Evolutionary conservation across 2,888 invertebrate genomes (phyloP).

Genomic region (Clunio marinus): DNA sequence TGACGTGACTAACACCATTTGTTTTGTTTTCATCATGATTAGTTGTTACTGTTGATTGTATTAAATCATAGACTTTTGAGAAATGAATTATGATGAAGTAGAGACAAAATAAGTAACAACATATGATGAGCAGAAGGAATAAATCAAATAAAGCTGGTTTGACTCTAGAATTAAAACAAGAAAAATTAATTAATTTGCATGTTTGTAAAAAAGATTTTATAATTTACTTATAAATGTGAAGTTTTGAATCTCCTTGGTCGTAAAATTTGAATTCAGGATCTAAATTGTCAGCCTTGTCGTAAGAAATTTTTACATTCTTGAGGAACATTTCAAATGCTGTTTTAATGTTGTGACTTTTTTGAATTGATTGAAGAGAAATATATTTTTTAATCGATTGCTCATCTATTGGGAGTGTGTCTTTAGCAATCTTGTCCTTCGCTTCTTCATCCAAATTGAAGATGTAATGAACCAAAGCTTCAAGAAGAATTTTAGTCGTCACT

Average conservation of each 20-base stretch:
- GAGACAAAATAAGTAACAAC: slow-evolving; percentile 76
- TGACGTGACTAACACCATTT: background rate
- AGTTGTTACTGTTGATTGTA: slow-evolving; percentile 43
- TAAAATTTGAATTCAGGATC: slow-evolving; percentile 94
- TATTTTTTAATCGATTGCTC: slow-evolving; percentile 68
- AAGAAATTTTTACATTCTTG: slow-evolving; percentile 67
- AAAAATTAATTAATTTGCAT: slow-evolving; percentile 29
- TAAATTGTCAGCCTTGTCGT: slow-evolving; percentile 71
- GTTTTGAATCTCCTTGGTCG: slow-evolving; percentile 69
- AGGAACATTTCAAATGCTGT: slow-evolving; percentile 71
- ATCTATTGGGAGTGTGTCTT: slow-evolving; percentile 74
- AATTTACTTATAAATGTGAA: slow-evolving; percentile 82
- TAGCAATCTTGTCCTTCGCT: slow-evolving; percentile 59
- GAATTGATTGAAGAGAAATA: slow-evolving; percentile 66
- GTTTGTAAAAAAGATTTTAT: background rate
- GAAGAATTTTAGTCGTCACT: slow-evolving; percentile 67
- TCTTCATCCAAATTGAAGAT: slow-evolving; percentile 66
- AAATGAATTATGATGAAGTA: slow-evolving; percentile 75
- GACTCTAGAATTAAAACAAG: slow-evolving; percentile 63
- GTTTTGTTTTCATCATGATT: too few species aligned
- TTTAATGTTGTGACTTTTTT: slow-evolving; percentile 65
- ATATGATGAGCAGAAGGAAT: slow-evolving; percentile 80
- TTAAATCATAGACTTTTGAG: slow-evolving; percentile 61
- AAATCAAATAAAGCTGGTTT: slow-evolving; percentile 98
- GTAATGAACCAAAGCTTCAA: slow-evolving; percentile 78